A percentile compares a stretch with the other conserved stretches of the same genome.
These are phyloP conservation scores for Ciconia nigra DNA, from an alignment of 2,797 vertebrate genomes.

Conservation along the genomic window DNA sequence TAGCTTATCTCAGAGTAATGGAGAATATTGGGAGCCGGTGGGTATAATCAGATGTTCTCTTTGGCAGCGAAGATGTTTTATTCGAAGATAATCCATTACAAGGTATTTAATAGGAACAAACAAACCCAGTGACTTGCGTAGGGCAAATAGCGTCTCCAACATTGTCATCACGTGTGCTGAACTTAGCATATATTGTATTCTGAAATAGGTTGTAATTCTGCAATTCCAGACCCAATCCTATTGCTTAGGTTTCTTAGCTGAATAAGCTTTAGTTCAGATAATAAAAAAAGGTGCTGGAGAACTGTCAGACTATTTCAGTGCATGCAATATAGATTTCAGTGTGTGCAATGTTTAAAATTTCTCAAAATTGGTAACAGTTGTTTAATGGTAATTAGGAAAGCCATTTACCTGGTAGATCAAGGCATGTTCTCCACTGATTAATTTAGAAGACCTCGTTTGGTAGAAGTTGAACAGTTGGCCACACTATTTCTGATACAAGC, in stretches of 20 bases:
- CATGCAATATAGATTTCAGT: background rate
- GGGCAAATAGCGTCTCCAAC: background rate
- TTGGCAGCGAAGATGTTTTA: background rate
- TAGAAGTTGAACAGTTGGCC: background rate
- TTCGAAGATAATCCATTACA: background rate
- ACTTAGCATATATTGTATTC: background rate
- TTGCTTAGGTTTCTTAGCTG: background rate
- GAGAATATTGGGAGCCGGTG: background rate
- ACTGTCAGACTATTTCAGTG: background rate
- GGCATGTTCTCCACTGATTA: background rate
- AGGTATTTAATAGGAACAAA: background rate
- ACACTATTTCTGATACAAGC: background rate
- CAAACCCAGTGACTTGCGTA: background rate
- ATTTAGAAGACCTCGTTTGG: background rate
- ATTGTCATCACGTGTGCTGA: background rate
- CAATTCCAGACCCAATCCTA: background rate
- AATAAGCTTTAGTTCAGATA: background rate
- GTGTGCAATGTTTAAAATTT: background rate
- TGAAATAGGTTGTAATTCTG: background rate
- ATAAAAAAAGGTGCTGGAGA: background rate
- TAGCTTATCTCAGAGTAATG: accelerated
- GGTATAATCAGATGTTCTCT: background rate
- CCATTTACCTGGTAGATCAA: background rate
- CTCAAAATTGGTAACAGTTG: background rate
- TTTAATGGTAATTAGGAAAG: background rate